phyloP scores from a whole-genome alignment of 2,888 invertebrate species.

The Macaria liturata region DNA sequence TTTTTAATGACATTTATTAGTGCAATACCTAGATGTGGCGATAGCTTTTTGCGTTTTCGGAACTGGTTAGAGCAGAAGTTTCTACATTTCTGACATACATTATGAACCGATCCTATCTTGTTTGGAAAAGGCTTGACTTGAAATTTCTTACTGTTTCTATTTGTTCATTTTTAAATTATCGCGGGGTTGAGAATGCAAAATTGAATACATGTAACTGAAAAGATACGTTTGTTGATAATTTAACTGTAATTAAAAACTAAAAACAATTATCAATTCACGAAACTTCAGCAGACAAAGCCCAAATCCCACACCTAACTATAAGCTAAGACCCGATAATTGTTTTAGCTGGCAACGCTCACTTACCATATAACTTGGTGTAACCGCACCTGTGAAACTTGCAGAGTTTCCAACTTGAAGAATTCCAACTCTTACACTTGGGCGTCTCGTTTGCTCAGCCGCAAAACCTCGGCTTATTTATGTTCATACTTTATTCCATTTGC shows the following conservation, averaged over 20 bases:
- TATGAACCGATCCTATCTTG: conserved; percentile 36
- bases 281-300: neutral
- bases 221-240: too few species aligned
- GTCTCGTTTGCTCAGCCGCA: conserved; percentile 75
- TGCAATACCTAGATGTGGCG: conserved; percentile 16
- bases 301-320: neutral
- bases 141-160: too few species aligned
- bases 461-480: conserved; percentile 77
- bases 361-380: conserved; percentile 46
- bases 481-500: conserved; percentile 73
- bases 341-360: conserved; percentile 56
- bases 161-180: too few species aligned
- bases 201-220: too few species aligned
- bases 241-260: too few species aligned
- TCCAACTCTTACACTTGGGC: conserved; percentile 53
- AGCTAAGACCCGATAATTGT: conserved; percentile 46
- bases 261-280: too few species aligned
- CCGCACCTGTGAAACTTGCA: conserved; percentile 62
- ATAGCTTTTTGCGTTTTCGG: conserved; percentile 10
- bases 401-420: conserved; percentile 49
- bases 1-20: conserved; percentile 48
- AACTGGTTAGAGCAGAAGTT: conserved; percentile 25
- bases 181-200: too few species aligned
- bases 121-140: neutral
- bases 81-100: conserved; percentile 10